Conservation (phyloP, 2,797 vertebrate species). For the Gambusia yucatana region DNA sequence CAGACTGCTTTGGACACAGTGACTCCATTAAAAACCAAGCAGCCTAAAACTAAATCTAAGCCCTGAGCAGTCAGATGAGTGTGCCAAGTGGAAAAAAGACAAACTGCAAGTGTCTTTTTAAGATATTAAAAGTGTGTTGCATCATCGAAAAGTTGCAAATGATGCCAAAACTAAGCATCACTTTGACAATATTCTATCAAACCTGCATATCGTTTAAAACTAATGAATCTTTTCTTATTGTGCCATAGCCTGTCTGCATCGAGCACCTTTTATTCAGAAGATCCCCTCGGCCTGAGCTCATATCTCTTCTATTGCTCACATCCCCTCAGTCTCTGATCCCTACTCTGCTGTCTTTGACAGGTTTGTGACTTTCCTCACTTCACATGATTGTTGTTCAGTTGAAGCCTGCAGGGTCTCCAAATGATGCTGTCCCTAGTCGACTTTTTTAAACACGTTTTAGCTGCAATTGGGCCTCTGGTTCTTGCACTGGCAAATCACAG, state of each 20-base stretch:
- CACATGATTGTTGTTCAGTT: not conserved
- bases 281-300: too few relatives aligned
- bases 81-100: not conserved
- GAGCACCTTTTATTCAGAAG: not conserved
- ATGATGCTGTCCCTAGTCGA: not conserved
- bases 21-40: not conserved
- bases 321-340: not conserved
- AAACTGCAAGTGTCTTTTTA: not conserved
- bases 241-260: not conserved
- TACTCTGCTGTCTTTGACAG: not conserved
- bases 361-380: not conserved
- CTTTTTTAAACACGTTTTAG: not conserved
- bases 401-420: not conserved
- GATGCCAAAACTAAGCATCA: not conserved
- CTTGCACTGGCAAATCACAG: not conserved
- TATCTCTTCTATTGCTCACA: not conserved
- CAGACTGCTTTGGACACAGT: not conserved
- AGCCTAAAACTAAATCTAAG: not conserved
- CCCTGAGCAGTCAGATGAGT: not conserved
- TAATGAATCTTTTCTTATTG: not conserved
- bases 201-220: not conserved
- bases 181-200: not conserved
- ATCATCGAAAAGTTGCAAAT: not conserved
- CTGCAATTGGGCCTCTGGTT: not conserved
- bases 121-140: not conserved